Conservation (phyloP, 2,797 vertebrate genomes). For the Cirrhinus mrigala region DNA sequence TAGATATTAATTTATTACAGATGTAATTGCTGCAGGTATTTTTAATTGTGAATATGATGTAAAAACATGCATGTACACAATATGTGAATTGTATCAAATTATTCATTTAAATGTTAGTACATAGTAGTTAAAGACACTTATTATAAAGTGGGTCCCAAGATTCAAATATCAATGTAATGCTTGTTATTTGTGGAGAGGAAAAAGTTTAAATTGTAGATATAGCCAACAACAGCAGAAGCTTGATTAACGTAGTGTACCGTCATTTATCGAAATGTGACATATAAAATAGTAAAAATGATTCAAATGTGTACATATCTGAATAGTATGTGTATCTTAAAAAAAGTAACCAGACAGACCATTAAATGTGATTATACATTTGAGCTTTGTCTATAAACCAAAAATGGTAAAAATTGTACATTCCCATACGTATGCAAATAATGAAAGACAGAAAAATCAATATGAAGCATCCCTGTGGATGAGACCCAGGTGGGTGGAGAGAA, state of each 20-base stretch:
- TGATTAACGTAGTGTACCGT: background rate
- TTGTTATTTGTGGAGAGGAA: background rate
- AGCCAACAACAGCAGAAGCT: background rate
- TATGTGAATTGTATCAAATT: background rate
- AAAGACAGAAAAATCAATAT: slow-evolving; percentile 31
- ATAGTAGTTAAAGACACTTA: background rate
- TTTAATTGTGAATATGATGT: background rate
- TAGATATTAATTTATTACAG: background rate
- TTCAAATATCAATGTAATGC: background rate
- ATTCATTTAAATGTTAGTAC: background rate
- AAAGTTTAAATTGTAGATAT: background rate
- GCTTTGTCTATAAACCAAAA: background rate
- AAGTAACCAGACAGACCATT: background rate
- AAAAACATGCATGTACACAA: background rate
- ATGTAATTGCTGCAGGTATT: background rate
- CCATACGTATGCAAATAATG: slow-evolving; percentile 20
- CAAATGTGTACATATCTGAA: background rate
- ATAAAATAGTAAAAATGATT: background rate
- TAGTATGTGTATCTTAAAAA: background rate
- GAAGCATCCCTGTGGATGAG: slow-evolving; percentile 32
- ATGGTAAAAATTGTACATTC: background rate
- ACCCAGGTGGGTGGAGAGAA: slow-evolving; percentile 29
- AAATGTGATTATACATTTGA: background rate
- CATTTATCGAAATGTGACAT: background rate
- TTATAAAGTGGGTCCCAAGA: background rate